Evolutionary conservation across 1,140 invertebrate genomes (phyloP), one percentile per base, ranked within the genome.

Genomic region (Drosophila pachea): DNA sequence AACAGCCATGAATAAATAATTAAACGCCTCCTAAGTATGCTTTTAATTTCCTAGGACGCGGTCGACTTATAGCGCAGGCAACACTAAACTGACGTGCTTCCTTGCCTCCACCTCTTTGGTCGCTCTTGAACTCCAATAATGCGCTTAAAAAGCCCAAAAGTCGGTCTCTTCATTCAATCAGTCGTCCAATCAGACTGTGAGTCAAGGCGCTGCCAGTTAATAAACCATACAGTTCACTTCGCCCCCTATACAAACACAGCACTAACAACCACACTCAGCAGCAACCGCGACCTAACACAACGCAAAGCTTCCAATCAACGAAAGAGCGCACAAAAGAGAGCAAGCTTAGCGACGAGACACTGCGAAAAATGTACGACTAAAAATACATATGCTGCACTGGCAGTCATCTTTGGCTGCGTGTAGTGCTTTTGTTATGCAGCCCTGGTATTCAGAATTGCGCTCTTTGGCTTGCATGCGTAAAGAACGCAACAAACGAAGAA

Each of bases 271-370:
- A 14, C n/a, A 33, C 16, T 40, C 16, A 35, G 33, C 33, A 12
- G 40, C 59, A 67, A 76, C 77, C 79, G 43, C 79, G 79, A 84
- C 79, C 79, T 84, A 86, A 79, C 79, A 64, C 81, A 84, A 84
- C 66, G 36, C 56, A 73, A 84, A 83, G 67, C 78, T 84, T 59
- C 29, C 22, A 11, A 16, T 32, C 29, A 56, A 4, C 4, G 2
- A 8, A 59, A 59, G 61, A 70, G 53, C 29, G 42, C 14, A n/a
- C 22, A 16, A 12, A 8, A 6, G 54, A 69, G 67, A 64, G 49
- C 4, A 36, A 70, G 67, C 45, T 69, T 7, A 8, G 12, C 7
- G 14, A 0, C 22, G 4, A 29, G 22, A 45, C 67, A 69, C 61
- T 1, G 52, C 14, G 31, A 50, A 32, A 64, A 69, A 64, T 58